phyloP scores from a whole-genome alignment of 2,797 vertebrate species.

The Buceros bicornis region DNA sequence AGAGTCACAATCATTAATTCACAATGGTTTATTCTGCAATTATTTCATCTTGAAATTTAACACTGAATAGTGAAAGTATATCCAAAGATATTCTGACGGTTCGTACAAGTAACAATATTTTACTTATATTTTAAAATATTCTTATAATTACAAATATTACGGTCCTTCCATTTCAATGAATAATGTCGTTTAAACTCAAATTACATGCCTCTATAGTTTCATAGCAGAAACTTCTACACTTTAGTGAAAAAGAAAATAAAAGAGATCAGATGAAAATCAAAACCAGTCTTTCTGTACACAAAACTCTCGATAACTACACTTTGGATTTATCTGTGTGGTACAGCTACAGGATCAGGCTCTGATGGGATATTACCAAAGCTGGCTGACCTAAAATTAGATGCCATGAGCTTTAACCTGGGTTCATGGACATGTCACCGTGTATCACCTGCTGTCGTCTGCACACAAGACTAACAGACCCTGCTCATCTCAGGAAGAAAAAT shows the following conservation, averaged over 20 bases:
- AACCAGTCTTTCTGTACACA: neutral
- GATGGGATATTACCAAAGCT: constrained; percentile 27
- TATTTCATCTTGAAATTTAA: neutral
- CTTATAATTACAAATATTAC: neutral
- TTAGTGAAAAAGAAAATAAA: neutral
- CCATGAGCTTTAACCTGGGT: constrained; percentile 46
- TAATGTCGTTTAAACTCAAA: neutral
- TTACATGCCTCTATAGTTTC: neutral
- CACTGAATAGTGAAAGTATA: neutral
- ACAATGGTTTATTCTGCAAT: neutral
- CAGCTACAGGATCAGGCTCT: constrained; percentile 7
- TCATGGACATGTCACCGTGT: constrained; percentile 36
- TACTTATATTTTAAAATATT: neutral
- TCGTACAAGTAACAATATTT: neutral
- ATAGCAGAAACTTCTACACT: neutral
- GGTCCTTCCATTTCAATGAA: neutral
- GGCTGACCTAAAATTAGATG: constrained; percentile 55
- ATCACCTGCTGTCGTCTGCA: neutral
- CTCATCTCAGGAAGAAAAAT: neutral
- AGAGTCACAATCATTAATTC: neutral
- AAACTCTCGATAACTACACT: neutral
- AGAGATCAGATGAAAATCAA: neutral
- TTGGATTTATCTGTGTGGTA: neutral
- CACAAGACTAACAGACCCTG: neutral
- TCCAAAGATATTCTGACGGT: neutral